A percentile compares a stretch with the other conserved stretches of the same genome.
phyloP scores from a whole-genome alignment of 2,113 vertebrate genomes.

The Microtus pennsylvanicus region DNA sequence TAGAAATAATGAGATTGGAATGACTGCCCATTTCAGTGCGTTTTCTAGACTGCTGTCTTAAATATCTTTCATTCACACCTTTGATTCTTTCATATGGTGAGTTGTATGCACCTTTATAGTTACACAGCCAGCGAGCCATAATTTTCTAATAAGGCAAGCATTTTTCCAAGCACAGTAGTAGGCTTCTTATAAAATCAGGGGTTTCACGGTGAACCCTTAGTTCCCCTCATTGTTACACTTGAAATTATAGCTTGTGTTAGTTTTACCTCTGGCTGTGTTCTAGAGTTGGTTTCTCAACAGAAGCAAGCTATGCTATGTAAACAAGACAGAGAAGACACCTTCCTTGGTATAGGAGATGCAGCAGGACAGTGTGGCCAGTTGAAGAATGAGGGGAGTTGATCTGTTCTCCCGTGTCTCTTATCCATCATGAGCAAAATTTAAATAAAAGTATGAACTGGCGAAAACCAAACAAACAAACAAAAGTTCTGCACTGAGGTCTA shows the following conservation, averaged over 20 bases:
- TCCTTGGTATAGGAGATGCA: no score
- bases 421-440: not conserved
- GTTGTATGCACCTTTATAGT: not conserved
- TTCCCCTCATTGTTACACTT: not conserved
- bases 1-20: not conserved
- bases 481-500: not conserved
- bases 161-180: not conserved
- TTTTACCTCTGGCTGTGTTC: not conserved
- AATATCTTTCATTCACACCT: not conserved
- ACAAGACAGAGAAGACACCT: not conserved
- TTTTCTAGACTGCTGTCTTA: constrained; percentile 20
- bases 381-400: no score
- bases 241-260: not conserved
- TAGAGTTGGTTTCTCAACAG: not conserved
- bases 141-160: not conserved
- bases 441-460: not conserved
- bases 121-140: not conserved
- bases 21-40: not conserved
- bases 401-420: not conserved
- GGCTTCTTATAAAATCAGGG: not conserved
- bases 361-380: accelerated
- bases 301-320: not conserved
- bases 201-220: not conserved
- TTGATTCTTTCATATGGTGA: not conserved
- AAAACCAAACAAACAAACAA: not conserved